Percentiles rank a stretch among this genome's conserved stretches.
Evolutionary conservation across 64 coral and sea anemone genomes (phyloP).

Genomic region (Montipora efflorescens): DNA sequence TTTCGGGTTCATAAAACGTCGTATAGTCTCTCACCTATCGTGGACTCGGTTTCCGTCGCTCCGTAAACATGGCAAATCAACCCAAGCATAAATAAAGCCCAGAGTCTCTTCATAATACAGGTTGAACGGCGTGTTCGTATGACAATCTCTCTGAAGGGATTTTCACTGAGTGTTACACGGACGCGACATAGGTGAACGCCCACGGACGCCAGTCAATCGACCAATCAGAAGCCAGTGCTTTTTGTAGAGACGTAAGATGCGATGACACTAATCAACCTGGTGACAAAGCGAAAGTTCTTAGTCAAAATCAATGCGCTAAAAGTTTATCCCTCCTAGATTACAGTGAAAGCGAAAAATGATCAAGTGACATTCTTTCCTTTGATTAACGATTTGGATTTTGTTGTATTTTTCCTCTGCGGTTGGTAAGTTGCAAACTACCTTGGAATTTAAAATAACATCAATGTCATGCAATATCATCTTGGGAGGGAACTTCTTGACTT

Average conservation of each 20-base stretch:
- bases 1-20: neutral
- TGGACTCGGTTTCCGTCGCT: neutral
- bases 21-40: neutral
- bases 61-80: slow-evolving; percentile 24
- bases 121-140: slow-evolving; percentile 8
- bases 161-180: slow-evolving; percentile 28
- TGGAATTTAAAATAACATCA: neutral
- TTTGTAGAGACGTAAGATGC: neutral
- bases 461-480: neutral
- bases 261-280: slow-evolving; percentile 49
- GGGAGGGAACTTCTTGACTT: neutral
- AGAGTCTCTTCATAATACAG: slow-evolving; percentile 40
- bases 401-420: neutral
- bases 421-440: neutral
- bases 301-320: neutral
- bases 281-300: slow-evolving; percentile 15
- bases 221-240: slow-evolving; percentile 35
- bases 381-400: neutral
- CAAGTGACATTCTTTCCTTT: neutral
- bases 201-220: neutral
- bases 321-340: neutral
- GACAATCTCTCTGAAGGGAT: neutral
- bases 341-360: neutral
- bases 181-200: slow-evolving; percentile 33
- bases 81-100: slow-evolving; percentile 17